These are phyloP conservation scores for Tetranychus truncatus DNA, from an alignment of 2,888 invertebrate species.

Conservation along the genomic window DNA sequence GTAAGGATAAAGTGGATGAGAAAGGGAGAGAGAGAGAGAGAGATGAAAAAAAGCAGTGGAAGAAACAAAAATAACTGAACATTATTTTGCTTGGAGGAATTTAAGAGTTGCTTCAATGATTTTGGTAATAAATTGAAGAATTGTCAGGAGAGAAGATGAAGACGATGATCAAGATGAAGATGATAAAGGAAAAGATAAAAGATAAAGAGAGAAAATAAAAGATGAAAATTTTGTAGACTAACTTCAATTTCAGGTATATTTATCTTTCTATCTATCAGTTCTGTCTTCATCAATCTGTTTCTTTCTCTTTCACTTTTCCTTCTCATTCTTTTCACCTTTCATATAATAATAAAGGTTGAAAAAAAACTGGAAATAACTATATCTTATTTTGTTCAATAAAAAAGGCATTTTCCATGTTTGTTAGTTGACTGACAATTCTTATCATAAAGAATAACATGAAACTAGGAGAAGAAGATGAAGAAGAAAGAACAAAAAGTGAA, in stretches of 20 bases:
- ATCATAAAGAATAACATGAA: too few species aligned
- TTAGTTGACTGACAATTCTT: too few species aligned
- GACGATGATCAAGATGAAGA: background rate
- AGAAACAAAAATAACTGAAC: background rate
- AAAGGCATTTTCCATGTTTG: too few species aligned
- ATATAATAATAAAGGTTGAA: background rate
- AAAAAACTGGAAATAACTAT: background rate
- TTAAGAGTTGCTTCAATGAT: background rate
- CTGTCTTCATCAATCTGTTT: background rate
- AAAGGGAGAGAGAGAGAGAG: too few species aligned
- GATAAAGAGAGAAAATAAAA: background rate
- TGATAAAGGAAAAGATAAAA: background rate
- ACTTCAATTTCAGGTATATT: background rate
- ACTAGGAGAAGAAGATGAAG: too few species aligned
- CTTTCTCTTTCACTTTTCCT: background rate
- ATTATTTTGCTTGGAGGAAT: background rate
- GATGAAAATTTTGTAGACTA: background rate
- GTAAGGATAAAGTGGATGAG: background rate
- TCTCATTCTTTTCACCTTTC: background rate
- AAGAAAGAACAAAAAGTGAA: too few species aligned
- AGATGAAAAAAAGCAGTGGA: background rate
- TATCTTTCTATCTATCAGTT: background rate
- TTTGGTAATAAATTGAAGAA: background rate
- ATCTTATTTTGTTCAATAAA: too few species aligned
- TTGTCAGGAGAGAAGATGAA: slow-evolving; percentile 9